A percentile compares a stretch with the other conserved stretches of the same genome.
phyloP scores from a whole-genome alignment of 2,888 invertebrate genomes.

The Meliscaeva auricollis region DNA sequence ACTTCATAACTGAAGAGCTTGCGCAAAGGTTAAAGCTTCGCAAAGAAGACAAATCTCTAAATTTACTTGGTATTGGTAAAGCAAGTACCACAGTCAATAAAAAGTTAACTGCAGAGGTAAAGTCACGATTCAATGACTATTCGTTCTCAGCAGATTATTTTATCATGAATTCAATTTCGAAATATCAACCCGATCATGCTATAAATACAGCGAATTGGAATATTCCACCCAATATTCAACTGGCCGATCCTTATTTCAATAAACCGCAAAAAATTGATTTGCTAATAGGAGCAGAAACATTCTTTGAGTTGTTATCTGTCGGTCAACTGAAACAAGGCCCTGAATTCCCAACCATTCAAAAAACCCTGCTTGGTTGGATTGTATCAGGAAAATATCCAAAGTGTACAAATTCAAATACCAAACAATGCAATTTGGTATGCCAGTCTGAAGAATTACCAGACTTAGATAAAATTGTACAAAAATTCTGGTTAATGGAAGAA shows the following conservation, averaged over 20 bases:
- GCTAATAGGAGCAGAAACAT: slow-evolving; percentile 47
- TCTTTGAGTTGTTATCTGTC: slow-evolving; percentile 52
- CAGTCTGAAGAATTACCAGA: slow-evolving; percentile 3
- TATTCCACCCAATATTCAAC: slow-evolving; percentile 46
- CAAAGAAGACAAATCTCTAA: slow-evolving; percentile 35
- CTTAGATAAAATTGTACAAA: slow-evolving; percentile 47
- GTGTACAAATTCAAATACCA: not conserved
- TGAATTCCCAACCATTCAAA: slow-evolving; percentile 49
- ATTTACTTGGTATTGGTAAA: slow-evolving; percentile 26
- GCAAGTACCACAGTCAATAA: slow-evolving; percentile 35
- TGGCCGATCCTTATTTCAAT: slow-evolving; percentile 57
- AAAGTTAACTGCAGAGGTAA: slow-evolving; percentile 43
- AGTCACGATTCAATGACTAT: slow-evolving; percentile 33
- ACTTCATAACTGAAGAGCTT: slow-evolving; percentile 52
- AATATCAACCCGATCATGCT: slow-evolving; percentile 42
- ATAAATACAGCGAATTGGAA: slow-evolving; percentile 42
- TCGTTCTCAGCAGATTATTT: slow-evolving; percentile 49
- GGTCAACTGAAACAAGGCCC: slow-evolving; percentile 48
- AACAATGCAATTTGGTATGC: too few species aligned
- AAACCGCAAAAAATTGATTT: slow-evolving; percentile 53
- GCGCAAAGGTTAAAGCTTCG: slow-evolving; percentile 33
- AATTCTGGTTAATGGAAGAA: slow-evolving; percentile 61
- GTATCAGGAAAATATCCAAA: slow-evolving; percentile 50
- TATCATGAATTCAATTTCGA: slow-evolving; percentile 39
- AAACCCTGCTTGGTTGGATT: slow-evolving; percentile 54